These are phyloP conservation scores for Noctua janthina DNA, from an alignment of 2,888 invertebrate genomes.

Conservation along the genomic window DNA sequence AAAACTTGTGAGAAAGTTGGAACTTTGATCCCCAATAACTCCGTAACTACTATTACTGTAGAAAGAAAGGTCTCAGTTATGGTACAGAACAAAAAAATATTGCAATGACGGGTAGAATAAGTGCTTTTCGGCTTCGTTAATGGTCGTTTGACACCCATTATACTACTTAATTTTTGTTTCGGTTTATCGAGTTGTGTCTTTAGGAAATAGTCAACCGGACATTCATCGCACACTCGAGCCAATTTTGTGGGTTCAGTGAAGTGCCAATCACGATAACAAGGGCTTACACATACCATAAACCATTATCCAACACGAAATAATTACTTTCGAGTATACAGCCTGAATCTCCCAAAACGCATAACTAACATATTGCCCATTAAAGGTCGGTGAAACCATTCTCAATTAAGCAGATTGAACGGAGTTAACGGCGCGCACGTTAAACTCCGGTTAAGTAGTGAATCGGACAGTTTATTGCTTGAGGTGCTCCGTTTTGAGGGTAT, in stretches of 20 bases:
- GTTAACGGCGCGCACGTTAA: constrained; percentile 84
- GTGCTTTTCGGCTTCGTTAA: too few species aligned
- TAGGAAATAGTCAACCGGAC: background rate
- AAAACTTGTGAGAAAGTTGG: too few species aligned
- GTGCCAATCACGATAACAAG: constrained; percentile 23
- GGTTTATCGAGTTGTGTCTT: too few species aligned
- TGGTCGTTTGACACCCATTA: too few species aligned
- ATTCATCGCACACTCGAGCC: background rate
- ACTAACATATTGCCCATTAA: constrained; percentile 79
- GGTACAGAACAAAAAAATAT: too few species aligned
- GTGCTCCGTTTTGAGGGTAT: constrained; percentile 77
- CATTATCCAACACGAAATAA: constrained; percentile 58
- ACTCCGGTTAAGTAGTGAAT: constrained; percentile 86
- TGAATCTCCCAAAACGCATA: constrained; percentile 66
- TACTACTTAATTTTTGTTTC: background rate
- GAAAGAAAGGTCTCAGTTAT: too few species aligned
- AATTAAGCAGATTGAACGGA: constrained; percentile 88
- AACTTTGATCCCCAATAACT: too few species aligned
- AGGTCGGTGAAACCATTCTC: constrained; percentile 83
- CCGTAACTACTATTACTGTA: too few species aligned
- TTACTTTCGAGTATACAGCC: constrained; percentile 56
- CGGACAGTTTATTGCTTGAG: constrained; percentile 85
- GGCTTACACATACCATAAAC: constrained; percentile 34
- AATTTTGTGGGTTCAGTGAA: background rate
- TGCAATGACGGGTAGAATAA: too few species aligned